Evolutionary conservation across 1,140 invertebrate species (phyloP), one percentile per base, ranked within the genome.

Genomic region (Eubasilissa regina): DNA sequence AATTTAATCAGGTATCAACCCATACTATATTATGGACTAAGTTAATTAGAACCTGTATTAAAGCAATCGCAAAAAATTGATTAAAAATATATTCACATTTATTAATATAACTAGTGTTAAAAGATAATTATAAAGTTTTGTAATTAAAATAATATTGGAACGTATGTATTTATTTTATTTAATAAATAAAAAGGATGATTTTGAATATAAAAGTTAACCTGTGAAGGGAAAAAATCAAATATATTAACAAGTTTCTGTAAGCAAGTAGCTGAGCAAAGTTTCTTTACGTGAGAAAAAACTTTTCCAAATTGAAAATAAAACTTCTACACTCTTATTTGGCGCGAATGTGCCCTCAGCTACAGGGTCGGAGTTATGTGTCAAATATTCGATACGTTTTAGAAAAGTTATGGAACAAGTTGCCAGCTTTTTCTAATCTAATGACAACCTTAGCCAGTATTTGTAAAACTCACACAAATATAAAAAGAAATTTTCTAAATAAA

Each of bases 291-390:
- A 21, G 19, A 43, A 47, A 35, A 51, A 76, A 76, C 19, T 66
- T 76, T 53, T 66, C 47, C 17, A 62, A 64, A 76, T 76, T 76
- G 75, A 76, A 76, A 76, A 76, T 76, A 76, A 76, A 76, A 56
- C 75, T 66, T 56, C 47, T 35, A 48, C 72, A 10, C 45, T 75
- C 73, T 58, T 58, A 64, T 19, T 43, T 64, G 66, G 47, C 43
- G 66, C 47, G 45, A 70, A 51, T 70, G 66, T 51, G 35, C 60
- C 60, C 60, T 25, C 60, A 64, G 19, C 60, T 64, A 64, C 60
- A 15, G n/a, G 25, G 11, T 13, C 21, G 60, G 60, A 64, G 60
- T 64, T 64, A 64, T 21, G 60, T 64, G 60, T 64, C 60, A 64
- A 64, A 64, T 64, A 64, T 64, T 64, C 60, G 13, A 64, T 19